Base-by-base conservation (phyloP, 2,888 invertebrate species). In the Eubasilissa splendida region DNA sequence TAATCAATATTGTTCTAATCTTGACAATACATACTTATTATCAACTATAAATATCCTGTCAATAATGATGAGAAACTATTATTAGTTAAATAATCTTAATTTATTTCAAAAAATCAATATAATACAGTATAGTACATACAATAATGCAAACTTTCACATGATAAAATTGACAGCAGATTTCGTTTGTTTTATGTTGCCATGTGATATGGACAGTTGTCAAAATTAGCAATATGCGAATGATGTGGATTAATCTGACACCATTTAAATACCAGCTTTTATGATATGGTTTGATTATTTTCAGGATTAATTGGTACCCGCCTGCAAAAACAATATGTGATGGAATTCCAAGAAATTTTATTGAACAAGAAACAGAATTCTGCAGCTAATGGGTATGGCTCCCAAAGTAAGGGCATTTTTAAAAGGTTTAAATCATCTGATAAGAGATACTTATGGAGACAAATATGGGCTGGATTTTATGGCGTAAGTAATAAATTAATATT, bases 281-380 rank as follows among this genome's bases (percentile, higher is more conserved):
- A 60, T 79, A 10, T 53, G 22, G n/a, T 56, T 50, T 1, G 12
- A 22, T 85, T 82, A 53, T 73, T n/a, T 53, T 3, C 84, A 87
- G 92, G 92, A 63, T 84, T 90, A 68, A 89, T 92, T 70, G 92
- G 92, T 0, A 87, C 92, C 0, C 87, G 93, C 58, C 90, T 93
- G 83, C 87, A 90, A 83, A 90, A 91, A 22, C 85, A 86, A 3
- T 86, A 87, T 31, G 88, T 90, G 0, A 93, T 93, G 93, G 93
- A 93, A 79, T 92, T 89, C 85, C 92, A 93, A 84, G 93, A 93
- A 68, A 88, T 93, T 9, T 84, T 93, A 0, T 87, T 92, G n/a
- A 90, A 91, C 0, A 88, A 89, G 33, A 85, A 88, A 12, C 92
- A 92, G 86, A 92, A 92, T 84, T 88, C 88, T 54, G 84, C 86